Evolutionary conservation across 2,113 vertebrate species (phyloP).

Genomic region (Salminus brasiliensis): DNA sequence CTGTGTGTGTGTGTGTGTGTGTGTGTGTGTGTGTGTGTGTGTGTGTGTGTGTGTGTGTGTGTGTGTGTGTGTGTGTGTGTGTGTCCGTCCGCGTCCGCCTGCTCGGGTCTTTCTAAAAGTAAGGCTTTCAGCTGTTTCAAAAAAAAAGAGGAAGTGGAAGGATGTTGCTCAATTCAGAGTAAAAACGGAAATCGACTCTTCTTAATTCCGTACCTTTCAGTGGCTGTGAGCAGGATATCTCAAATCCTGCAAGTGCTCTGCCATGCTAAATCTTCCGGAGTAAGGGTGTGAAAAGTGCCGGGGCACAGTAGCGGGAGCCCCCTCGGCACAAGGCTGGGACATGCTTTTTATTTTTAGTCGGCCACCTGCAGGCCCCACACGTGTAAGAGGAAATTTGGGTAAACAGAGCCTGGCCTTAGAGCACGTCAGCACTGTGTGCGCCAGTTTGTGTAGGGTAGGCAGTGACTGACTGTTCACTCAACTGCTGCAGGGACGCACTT

Average conservation of each 20-base stretch:
- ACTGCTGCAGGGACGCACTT: background rate
- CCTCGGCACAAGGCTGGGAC: slow-evolving; percentile 25
- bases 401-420: slow-evolving; percentile 53
- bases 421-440: background rate
- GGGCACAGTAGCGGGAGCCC: background rate
- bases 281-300: background rate
- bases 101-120: background rate
- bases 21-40: too few relatives aligned
- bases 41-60: background rate
- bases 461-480: background rate
- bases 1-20: slow-evolving; percentile 1
- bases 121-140: background rate
- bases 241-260: background rate
- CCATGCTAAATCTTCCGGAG: background rate
- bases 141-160: background rate
- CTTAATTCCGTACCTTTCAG: background rate
- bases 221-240: background rate
- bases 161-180: background rate
- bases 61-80: too few relatives aligned
- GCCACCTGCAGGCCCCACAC: slow-evolving; percentile 63
- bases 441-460: background rate
- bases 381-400: slow-evolving; percentile 56
- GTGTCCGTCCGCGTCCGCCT: background rate
- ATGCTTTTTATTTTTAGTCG: slow-evolving; percentile 61
- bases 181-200: background rate